Base-by-base conservation (phyloP, 2,888 invertebrate genomes). In the Netelia melanura region DNA sequence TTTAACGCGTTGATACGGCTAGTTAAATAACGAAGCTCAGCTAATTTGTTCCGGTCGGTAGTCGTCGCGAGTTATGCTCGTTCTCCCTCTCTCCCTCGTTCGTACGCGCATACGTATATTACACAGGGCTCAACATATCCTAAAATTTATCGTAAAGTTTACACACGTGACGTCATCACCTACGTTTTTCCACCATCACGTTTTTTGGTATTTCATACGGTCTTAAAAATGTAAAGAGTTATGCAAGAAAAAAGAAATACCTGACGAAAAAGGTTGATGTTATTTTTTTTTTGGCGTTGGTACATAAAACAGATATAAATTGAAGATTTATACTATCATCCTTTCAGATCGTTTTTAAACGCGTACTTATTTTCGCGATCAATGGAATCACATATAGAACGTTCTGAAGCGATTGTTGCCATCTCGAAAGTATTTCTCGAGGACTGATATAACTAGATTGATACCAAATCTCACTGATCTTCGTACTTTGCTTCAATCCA, bases 21-120 rank as follows among this genome's bases (percentile, higher is more conserved):
- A 87, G 89, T 90, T 90, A 89, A 88, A 90, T 90, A 90, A 80
- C 88, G 87, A 90, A 90, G 91, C 89, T 91, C 88, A 87, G 89
- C 88, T 91, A 90, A 91, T 91, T 91, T 90, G 91, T 91, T 90
- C 87, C 90, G 91, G 87, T 89, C 86, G 81, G 85, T 88, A 75
- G 88, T 86, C 88, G 81, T 78, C 84, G 72, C 87, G 87, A 86
- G 77, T 86, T 86, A 85, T 70, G 85, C 62, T 61, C 11, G 6
- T 10, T 82, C 64, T 83, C 86, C 70, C 65, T 74, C 38, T 17
- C 17, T 71, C 21, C 44, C 56, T 82, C 52, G 9, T 30, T 0
- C 43, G 6, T 44, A 43, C 44, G 2, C 14, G 54, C 8, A 8
- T 30, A 43, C 61, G 43, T 48, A 23, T 67, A 56, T 64, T 75